Percentiles rank a stretch among this genome's conserved stretches.
phyloP scores from a whole-genome alignment of 2,888 invertebrate species.

The Lasioglossum figueresi region DNA sequence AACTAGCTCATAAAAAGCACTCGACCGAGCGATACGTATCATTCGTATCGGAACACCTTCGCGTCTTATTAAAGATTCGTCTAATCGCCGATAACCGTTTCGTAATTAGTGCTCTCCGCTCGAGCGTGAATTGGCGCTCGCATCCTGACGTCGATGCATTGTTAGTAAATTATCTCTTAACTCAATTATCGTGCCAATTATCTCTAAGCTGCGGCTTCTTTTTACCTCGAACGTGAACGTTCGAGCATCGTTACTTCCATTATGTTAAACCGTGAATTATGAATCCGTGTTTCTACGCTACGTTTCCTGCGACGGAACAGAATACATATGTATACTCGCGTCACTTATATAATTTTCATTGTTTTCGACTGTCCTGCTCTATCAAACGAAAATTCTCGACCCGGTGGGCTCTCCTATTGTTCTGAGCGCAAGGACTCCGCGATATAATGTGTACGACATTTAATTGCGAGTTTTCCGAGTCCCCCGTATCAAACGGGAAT shows the following conservation, averaged over 20 bases:
- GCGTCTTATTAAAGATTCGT: slow-evolving; percentile 16
- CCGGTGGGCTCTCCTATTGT: background rate
- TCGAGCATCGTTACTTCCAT: background rate
- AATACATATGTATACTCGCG: background rate
- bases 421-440: background rate
- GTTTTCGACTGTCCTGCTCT: background rate
- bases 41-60: background rate
- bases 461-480: background rate
- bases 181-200: background rate
- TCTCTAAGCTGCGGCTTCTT: background rate
- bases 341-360: slow-evolving; percentile 1
- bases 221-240: background rate
- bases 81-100: slow-evolving; percentile 15
- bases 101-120: background rate
- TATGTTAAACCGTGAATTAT: background rate
- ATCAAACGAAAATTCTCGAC: background rate
- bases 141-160: background rate
- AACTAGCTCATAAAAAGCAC: background rate
- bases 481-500: background rate
- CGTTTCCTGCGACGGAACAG: background rate
- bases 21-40: slow-evolving; percentile 12
- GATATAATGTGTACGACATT: background rate
- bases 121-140: background rate
- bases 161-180: slow-evolving; percentile 1
- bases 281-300: background rate